These are phyloP conservation scores for Camponotus pennsylvanicus DNA, from an alignment of 1,140 invertebrate species.

Conservation along the genomic window DNA sequence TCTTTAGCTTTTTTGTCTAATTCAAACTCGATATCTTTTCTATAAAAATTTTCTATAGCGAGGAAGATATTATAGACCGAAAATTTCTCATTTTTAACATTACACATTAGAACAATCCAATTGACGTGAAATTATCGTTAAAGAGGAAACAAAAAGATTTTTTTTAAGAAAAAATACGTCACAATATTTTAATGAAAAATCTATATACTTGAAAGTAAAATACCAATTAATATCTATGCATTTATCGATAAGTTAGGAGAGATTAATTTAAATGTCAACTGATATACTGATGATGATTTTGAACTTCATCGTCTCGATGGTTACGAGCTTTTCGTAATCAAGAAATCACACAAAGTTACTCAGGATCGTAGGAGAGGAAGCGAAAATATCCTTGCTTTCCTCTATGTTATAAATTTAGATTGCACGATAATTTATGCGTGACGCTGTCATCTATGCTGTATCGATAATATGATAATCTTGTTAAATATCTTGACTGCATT, in stretches of 20 bases:
- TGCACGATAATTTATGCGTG: slow-evolving; percentile 65
- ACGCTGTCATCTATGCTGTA: slow-evolving; percentile 32
- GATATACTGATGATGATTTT: not conserved
- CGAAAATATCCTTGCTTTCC: not conserved
- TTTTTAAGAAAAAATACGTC: not conserved
- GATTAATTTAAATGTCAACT: not conserved
- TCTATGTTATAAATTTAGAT: slow-evolving; percentile 69
- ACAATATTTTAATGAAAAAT: not conserved
- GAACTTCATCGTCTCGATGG: slow-evolving; percentile 12
- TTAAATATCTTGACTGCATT: slow-evolving; percentile 56
- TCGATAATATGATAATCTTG: slow-evolving; percentile 50
- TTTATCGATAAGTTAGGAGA: not conserved
- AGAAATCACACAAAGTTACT: slow-evolving; percentile 26
- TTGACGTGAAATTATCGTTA: not conserved
- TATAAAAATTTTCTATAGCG: not conserved
- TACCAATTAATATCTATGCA: not conserved
- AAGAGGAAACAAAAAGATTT: not conserved
- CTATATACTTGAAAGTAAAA: not conserved
- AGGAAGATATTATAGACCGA: not conserved
- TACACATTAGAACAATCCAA: not conserved
- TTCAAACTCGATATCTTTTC: not conserved
- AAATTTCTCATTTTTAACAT: not conserved
- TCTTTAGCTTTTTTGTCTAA: not conserved
- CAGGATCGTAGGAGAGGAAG: slow-evolving; percentile 41
- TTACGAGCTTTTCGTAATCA: not conserved